phyloP scores from a whole-genome alignment of 2,113 vertebrate genomes.

The Antennarius striatus region DNA sequence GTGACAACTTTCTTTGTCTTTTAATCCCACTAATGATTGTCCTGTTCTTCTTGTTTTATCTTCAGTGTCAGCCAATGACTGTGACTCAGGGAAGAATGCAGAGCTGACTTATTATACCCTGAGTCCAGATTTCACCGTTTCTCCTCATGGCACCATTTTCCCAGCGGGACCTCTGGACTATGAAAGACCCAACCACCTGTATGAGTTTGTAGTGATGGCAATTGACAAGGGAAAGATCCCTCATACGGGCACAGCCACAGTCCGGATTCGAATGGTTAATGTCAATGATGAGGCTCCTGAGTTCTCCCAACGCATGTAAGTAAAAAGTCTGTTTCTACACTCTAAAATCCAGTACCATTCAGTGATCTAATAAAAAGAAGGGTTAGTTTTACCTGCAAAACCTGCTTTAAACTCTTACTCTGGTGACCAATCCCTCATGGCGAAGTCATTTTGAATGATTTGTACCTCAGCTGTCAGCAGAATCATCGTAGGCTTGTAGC shows the following conservation, averaged over 20 bases:
- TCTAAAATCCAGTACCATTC: no score
- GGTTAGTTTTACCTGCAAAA: neutral
- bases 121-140: constrained; percentile 87
- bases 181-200: constrained; percentile 85
- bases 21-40: neutral
- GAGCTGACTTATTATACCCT: constrained; percentile 86
- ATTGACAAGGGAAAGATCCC: constrained; percentile 85
- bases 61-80: constrained; percentile 88
- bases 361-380: no score
- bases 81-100: constrained; percentile 86
- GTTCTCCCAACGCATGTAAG: constrained; percentile 86
- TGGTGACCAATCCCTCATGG: no score
- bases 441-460: no score
- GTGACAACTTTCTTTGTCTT: neutral
- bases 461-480: no score
- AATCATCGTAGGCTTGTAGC: no score
- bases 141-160: constrained; percentile 85
- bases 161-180: constrained; percentile 83
- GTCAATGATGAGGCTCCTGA: constrained; percentile 89
- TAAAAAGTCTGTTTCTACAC: constrained; percentile 25
- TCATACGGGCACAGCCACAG: constrained; percentile 86
- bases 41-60: neutral
- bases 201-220: constrained; percentile 90
- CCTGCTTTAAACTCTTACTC: no score
- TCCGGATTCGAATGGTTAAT: constrained; percentile 86